Evolutionary conservation across 2,888 invertebrate species (phyloP).

Genomic region (Napeogenes inachia): DNA sequence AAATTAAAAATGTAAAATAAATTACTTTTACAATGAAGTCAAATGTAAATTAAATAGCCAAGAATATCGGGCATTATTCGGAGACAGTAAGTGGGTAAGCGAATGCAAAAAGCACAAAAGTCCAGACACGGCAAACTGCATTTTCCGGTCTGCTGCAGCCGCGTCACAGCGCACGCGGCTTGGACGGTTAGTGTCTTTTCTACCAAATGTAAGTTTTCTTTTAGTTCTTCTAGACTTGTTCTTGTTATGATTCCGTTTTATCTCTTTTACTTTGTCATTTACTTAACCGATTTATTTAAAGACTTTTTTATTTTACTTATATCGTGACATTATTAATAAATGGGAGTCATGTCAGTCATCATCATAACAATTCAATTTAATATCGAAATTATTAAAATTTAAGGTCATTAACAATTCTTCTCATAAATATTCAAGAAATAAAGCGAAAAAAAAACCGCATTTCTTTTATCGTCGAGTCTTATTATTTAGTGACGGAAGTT

Average conservation of each 20-base stretch:
- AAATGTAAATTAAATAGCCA: not conserved
- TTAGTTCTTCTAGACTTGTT: not conserved
- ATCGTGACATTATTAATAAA: not conserved
- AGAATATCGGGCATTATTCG: conserved; percentile 12
- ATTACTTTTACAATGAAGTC: too few relatives aligned
- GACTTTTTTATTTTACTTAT: not conserved
- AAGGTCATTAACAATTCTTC: not conserved
- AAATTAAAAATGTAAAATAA: too few relatives aligned
- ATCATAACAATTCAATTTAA: not conserved
- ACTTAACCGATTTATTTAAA: not conserved
- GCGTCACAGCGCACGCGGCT: conserved; percentile 11
- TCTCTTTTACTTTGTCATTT: not conserved
- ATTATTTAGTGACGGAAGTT: conserved; percentile 51
- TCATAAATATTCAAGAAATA: not conserved
- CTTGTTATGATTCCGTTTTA: not conserved
- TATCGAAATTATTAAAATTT: not conserved
- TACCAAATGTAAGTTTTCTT: not conserved
- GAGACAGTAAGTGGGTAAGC: conserved; percentile 19
- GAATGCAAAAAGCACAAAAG: conserved; percentile 34
- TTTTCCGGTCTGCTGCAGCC: conserved; percentile 42
- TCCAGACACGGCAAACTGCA: conserved; percentile 38
- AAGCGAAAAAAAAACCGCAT: conserved; percentile 16
- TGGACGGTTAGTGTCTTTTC: not conserved
- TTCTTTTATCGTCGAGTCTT: conserved; percentile 55
- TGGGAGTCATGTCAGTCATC: not conserved